phyloP scores from a whole-genome alignment of 2,888 invertebrate genomes.

The Epistrophe grossulariae region DNA sequence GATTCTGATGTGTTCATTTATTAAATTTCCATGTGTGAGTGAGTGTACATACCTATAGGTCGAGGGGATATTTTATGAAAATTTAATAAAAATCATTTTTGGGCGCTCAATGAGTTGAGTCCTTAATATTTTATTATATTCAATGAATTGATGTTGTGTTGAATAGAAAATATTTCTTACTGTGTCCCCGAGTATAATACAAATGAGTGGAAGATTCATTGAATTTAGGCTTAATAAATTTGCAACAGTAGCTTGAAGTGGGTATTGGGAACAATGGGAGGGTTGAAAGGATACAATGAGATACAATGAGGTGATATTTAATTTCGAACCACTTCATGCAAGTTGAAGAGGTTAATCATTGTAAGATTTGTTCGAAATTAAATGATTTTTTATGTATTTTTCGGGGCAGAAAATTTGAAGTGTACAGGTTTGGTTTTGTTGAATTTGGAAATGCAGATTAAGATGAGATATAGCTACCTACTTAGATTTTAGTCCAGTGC shows the following conservation, averaged over 20 bases:
- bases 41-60: neutral
- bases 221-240: slow-evolving; percentile 43
- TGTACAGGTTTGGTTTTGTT: neutral
- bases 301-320: slow-evolving; percentile 69
- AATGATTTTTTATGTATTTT: neutral
- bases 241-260: slow-evolving; percentile 62
- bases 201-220: slow-evolving; percentile 16
- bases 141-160: slow-evolving; percentile 22
- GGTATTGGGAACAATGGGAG: slow-evolving; percentile 35
- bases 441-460: neutral
- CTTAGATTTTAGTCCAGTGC: too few relatives aligned
- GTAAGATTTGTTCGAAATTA: slow-evolving; percentile 1
- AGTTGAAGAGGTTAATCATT: slow-evolving; percentile 62
- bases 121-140: slow-evolving; percentile 30
- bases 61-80: slow-evolving; percentile 62
- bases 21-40: slow-evolving; percentile 25
- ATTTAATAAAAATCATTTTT: slow-evolving; percentile 70
- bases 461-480: too few relatives aligned
- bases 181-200: slow-evolving; percentile 5
- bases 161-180: slow-evolving; percentile 34
- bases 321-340: slow-evolving; percentile 61
- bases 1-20: slow-evolving; percentile 48
- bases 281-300: slow-evolving; percentile 59
- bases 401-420: neutral
- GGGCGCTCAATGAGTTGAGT: slow-evolving; percentile 30